Evolutionary conservation across 2,888 invertebrate genomes (phyloP), one percentile per base, ranked within the genome.

Genomic region (Bugula neritina): DNA sequence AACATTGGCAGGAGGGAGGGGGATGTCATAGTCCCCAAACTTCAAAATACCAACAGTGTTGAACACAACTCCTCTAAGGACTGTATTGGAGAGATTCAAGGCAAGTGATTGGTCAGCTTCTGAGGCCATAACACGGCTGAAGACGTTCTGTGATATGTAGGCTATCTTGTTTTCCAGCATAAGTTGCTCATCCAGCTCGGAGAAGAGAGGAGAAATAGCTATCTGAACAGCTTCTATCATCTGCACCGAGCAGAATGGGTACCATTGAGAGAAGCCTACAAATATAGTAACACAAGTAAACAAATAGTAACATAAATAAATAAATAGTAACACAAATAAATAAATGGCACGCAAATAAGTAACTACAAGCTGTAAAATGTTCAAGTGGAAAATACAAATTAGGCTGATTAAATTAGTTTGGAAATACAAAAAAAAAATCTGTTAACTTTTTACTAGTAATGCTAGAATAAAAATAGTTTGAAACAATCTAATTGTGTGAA

Each of bases 1-100:
- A 69, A 81, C 77, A 77, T 80, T 78, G 54, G 79, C 77, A 3
- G 80, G 80, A 29, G 82, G 82, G 23, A 78, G 77, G 1, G 82
- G 80, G 29, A 82, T 76, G 5, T 77, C 77, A 0, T 77, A 76
- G 10, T 73, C 73, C 2, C 80, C 81, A 55, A 81, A 76, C 31
- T 21, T 63, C 2, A 63, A n/a, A 27, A 34, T 63, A 13, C 63
- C 63, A 31, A 63, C 34, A 63, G 63, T 63, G 31, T 63, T 63
- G 63, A 63, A 63, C 17, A 63, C 63, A 3, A 63, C 31, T 17
- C 63, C 34, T 63, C 63, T 2, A 5, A 63, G 31, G 17, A 63
- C n/a, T 10, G 34, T 31, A n/a, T 63, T n/a, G 13, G 63, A 63
- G 17, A 63, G 17, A 31, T 34, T 63, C 3, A 5, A 2, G 5